Evolutionary conservation across 2,113 vertebrate species (phyloP).

Genomic region (Gopherus flavomarginatus): DNA sequence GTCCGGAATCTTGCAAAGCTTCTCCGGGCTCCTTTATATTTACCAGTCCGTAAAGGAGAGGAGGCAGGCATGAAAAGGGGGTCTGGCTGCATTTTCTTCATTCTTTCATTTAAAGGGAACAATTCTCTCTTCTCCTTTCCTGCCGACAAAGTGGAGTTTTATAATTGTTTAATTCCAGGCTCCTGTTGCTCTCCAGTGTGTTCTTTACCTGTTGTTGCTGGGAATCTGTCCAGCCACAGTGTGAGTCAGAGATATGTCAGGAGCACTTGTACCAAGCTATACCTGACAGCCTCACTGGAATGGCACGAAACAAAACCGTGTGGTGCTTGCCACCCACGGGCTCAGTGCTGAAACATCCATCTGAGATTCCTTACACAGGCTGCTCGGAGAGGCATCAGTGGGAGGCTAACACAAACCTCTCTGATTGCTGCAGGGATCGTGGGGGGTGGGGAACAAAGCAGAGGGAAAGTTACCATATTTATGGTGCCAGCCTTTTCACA

Average conservation of each 20-base stretch:
- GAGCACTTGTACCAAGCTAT: not conserved
- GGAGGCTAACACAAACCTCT: not conserved
- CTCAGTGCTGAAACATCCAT: not conserved
- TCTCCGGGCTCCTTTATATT: not conserved
- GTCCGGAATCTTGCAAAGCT: not conserved
- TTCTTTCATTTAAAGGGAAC: not conserved
- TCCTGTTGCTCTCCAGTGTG: not conserved
- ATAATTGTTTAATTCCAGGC: not conserved
- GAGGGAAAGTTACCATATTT: not conserved
- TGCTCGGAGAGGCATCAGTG: not conserved
- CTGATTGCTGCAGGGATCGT: rapidly evolving
- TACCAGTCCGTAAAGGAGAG: not conserved
- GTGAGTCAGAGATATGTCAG: not conserved
- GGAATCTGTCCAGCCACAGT: not conserved
- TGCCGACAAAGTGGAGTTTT: not conserved
- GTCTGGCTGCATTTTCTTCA: not conserved
- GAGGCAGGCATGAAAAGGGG: not conserved
- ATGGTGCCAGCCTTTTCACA: not conserved
- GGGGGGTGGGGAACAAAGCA: not conserved
- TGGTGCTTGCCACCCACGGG: not conserved
- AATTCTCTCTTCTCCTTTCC: not conserved
- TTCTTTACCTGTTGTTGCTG: not conserved
- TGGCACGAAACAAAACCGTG: not conserved
- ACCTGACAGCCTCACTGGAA: not conserved
- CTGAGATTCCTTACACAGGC: not conserved